Conservation (phyloP, 2,797 vertebrate genomes). For the Hafferia zeledoni region DNA sequence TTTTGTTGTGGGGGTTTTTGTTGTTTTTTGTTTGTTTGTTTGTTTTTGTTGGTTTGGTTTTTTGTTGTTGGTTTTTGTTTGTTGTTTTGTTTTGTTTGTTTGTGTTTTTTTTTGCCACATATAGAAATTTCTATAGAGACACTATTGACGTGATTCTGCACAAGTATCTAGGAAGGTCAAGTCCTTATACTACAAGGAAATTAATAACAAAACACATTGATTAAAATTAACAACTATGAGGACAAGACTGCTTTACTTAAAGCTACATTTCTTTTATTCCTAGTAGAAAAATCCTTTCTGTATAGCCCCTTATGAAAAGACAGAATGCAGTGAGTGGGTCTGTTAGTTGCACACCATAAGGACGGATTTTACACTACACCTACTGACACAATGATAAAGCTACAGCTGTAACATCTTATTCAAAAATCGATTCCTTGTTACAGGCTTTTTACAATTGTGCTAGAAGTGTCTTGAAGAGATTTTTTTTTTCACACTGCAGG, state of each 20-base stretch:
- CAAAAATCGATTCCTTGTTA: slow-evolving; percentile 17
- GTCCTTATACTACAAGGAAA: not conserved
- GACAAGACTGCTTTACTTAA: not conserved
- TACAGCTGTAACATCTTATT: not conserved
- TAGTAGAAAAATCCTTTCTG: not conserved
- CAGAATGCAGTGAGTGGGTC: not conserved
- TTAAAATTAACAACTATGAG: not conserved
- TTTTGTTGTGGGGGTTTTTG: no score
- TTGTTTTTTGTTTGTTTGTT: no score
- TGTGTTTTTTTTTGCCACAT: not conserved
- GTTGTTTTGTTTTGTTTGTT: no score
- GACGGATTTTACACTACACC: not conserved
- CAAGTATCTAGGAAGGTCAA: not conserved
- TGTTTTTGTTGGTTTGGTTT: no score
- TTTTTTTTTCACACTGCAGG: not conserved
- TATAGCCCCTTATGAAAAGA: not conserved
- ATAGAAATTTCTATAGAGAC: not conserved
- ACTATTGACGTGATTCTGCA: not conserved
- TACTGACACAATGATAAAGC: not conserved
- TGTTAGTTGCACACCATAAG: not conserved
- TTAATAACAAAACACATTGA: not conserved
- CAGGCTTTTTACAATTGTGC: not conserved
- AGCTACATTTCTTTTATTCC: not conserved
- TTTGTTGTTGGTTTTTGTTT: no score
- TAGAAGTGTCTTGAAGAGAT: not conserved